Base-by-base conservation (phyloP, 2,888 invertebrate genomes). In the Ornithoptera alexandrae region DNA sequence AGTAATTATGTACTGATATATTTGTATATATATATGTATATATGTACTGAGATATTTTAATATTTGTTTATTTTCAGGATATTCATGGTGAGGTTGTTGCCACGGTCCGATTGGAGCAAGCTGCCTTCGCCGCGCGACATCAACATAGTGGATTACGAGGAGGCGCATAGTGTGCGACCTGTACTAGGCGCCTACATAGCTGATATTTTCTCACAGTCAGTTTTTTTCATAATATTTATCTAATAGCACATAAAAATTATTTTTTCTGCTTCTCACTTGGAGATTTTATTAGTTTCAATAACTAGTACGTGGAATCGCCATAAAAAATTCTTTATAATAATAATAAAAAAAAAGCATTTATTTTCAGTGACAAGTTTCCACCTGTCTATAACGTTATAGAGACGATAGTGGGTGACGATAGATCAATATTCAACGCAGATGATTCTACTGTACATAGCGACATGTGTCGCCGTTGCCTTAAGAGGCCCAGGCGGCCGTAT, bases 111-210 rank as follows among this genome's bases (percentile, higher is more conserved):
- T 70, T 92, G 95, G 77, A 94, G 94, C 36, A 95, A 95, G 77
- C 86, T 97, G 58, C 95, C 95, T 0, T 81, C 93, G 0, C 97
- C 97, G 0, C 94, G 94, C 73, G 94, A 95, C 75, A 89, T 97
- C n/a, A 93, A 93, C 1, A 92, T 97, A 7, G 93, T 94, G 30
- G 94, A 96, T 0, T 97, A 97, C 81, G 94, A 95, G 58, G 95
- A 96, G 71, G 96, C 96, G 1, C 96, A 97, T 79, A 89, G 93
- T 15, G 92, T 90, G 1, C 94, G 94, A n/a, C 94, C 94, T 20
- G 94, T 94, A 0, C 65, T 83, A 1, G 97, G 96, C 4, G 97
- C 97, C 1, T 98, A 98, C 81, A 92, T 98, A 63, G 97, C 97
- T 0, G 97, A 98, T 88, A 95, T 96, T 88, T 96, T 97, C 79